Conservation (phyloP, 1,140 invertebrate species). For the Drosophila nikananu region DNA sequence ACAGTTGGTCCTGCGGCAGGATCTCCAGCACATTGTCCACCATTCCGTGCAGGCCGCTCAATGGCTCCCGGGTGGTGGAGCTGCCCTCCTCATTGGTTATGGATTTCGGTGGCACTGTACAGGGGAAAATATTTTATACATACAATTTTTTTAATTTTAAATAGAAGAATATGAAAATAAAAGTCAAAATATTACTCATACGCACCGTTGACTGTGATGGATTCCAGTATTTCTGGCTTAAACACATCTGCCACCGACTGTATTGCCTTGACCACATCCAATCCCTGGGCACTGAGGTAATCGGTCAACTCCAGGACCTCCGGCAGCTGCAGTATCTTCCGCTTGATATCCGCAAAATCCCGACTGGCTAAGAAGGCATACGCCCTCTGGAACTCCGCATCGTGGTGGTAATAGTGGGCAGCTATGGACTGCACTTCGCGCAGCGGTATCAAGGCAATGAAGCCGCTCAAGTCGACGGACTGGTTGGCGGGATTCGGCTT, state of each 20-base stretch:
- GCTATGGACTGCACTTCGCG: constrained; percentile 63
- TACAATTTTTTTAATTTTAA: no score
- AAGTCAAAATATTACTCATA: constrained; percentile 22
- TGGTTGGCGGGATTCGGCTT: constrained; percentile 6
- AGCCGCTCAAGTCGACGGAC: constrained; percentile 69
- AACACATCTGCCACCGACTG: constrained; percentile 24
- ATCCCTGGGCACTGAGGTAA: constrained; percentile 68
- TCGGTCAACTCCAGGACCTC: constrained; percentile 67
- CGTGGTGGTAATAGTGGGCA: constrained; percentile 70
- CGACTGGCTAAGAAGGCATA: constrained; percentile 61
- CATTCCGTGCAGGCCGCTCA: constrained; percentile 72
- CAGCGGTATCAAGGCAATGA: constrained; percentile 67
- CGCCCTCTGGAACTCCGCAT: constrained; percentile 72
- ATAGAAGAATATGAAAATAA: neutral
- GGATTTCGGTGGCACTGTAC: neutral
- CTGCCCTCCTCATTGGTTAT: constrained; percentile 25
- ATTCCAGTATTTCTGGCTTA: constrained; percentile 3
- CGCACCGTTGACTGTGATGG: constrained; percentile 46
- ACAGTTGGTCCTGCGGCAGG: constrained; percentile 77
- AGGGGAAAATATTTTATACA: neutral
- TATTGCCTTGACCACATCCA: constrained; percentile 66
- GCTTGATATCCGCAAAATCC: constrained; percentile 54
- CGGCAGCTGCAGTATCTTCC: constrained; percentile 56
- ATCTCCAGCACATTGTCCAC: constrained; percentile 72
- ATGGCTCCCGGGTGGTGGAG: constrained; percentile 28